Evolutionary conservation across 2,888 invertebrate species (phyloP), one percentile per base, ranked within the genome.

Genomic region (Nipponacmea schrenckii): DNA sequence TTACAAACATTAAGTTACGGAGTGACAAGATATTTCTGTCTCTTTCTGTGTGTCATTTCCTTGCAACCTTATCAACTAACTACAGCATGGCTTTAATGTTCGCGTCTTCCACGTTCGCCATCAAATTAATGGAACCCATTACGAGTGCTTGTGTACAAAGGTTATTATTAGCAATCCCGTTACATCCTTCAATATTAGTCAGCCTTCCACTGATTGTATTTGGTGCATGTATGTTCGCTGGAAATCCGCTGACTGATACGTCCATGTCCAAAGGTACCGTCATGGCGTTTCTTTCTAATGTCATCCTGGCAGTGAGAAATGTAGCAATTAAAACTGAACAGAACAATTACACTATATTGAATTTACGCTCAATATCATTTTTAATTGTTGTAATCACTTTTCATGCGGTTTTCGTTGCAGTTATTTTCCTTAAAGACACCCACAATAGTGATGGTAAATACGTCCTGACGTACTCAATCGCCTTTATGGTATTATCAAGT

Each of bases 281-380:
- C 14, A 48, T 76, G 48, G 81, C 81, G 20, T 68, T 79, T 31
- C 12, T 72, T 2, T 81, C 81, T 12, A 81, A 81, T 68, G 46
- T 80, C 27, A 65, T 77, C 14, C 67, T 79, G 15, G 78, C 76
- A 12, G 14, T 80, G 5, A 65, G 80, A 71, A 81, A 81, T 68
- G 72, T 76, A 1, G 67, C 70, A 26, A 72, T 81, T 17, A 80
- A 81, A 64, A 68, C 44, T n/a, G 64, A 69, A 5, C 69, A 73
- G 14, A 20, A 14, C 56, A 56, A 24, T 12, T 56, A 20, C 0
- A 3, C 24, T 20, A 24, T 20, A 2, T 24, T 24, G 56, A 56
- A 10, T 20, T 24, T 56, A 24, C 20, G 20, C 20, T 15, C 56
- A 0, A 0, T 20, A 1, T 24, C 20, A 10, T 15, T 20, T 3